Percentiles rank a stretch among this genome's conserved stretches.
Evolutionary conservation across 64 coral and sea anemone genomes (phyloP).

Genomic region (Catalaphyllia jardinei): DNA sequence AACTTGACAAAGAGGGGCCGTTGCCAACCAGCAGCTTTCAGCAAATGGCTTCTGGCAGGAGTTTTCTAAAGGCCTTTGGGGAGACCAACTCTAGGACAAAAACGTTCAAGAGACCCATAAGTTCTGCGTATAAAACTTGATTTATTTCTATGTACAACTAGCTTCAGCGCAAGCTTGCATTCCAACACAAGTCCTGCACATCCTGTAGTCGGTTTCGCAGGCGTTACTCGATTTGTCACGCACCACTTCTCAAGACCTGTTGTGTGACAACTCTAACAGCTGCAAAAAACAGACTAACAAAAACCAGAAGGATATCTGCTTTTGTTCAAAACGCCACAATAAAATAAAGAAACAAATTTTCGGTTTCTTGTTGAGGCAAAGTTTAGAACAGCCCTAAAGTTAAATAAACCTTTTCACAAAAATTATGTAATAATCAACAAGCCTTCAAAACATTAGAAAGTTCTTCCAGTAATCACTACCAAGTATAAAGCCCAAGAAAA

Average conservation of each 20-base stretch:
- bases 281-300: not conserved
- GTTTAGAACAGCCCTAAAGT: not conserved
- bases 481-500: not conserved
- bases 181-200: not conserved
- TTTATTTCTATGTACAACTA: conserved; percentile 9
- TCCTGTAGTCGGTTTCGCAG: not conserved
- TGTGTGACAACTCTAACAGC: not conserved
- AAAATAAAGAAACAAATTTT: not conserved
- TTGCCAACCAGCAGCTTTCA: no score
- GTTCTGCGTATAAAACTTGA: conserved; percentile 15
- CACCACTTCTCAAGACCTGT: not conserved
- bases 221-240: not conserved
- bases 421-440: not conserved
- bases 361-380: not conserved
- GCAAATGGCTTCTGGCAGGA: no score
- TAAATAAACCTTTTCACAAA: conserved; percentile 9
- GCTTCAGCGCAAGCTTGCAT: conserved; percentile 1
- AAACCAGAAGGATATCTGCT: no score
- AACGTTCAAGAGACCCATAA: not conserved
- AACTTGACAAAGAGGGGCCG: no score
- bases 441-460: not conserved
- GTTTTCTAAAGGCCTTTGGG: not conserved
- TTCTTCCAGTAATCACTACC: not conserved
- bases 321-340: not conserved
- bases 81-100: not conserved